These are phyloP conservation scores for Lithobates pipiens DNA, from an alignment of 2,797 vertebrate genomes.

Conservation along the genomic window DNA sequence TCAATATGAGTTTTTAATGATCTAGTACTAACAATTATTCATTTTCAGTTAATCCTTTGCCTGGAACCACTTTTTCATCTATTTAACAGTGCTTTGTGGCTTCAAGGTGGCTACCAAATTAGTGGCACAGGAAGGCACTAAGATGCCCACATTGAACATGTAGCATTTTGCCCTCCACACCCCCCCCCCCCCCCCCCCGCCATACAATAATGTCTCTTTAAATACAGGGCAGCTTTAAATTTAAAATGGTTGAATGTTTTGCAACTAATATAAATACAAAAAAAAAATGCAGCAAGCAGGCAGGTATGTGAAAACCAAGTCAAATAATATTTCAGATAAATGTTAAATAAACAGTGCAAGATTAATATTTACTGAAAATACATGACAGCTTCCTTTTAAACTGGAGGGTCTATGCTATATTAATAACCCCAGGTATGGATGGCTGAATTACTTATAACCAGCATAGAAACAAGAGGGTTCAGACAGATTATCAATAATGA, in stretches of 20 bases:
- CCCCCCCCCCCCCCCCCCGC: no score
- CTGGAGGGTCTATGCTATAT: constrained; percentile 23
- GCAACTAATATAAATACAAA: not conserved
- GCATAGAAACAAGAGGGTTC: constrained; percentile 38
- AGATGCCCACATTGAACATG: no score
- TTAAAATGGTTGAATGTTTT: not conserved
- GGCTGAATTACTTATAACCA: constrained; percentile 32
- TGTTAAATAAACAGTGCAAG: not conserved
- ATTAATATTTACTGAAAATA: not conserved
- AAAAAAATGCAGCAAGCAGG: not conserved
- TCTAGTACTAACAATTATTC: no score
- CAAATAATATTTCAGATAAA: not conserved
- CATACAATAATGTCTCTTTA: no score
- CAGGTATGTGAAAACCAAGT: not conserved
- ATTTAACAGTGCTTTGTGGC: no score
- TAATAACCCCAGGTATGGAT: constrained; percentile 26
- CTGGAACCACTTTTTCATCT: no score
- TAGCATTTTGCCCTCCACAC: no score
- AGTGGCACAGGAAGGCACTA: no score
- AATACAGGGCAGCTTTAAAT: no score
- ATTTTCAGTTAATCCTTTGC: no score
- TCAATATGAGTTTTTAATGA: no score
- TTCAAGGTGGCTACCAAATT: no score
- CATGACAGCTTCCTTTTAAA: constrained; percentile 12
- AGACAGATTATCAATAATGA: constrained; percentile 56